Evolutionary conservation across 2,888 invertebrate genomes (phyloP).

Genomic region (Diploptera punctata): DNA sequence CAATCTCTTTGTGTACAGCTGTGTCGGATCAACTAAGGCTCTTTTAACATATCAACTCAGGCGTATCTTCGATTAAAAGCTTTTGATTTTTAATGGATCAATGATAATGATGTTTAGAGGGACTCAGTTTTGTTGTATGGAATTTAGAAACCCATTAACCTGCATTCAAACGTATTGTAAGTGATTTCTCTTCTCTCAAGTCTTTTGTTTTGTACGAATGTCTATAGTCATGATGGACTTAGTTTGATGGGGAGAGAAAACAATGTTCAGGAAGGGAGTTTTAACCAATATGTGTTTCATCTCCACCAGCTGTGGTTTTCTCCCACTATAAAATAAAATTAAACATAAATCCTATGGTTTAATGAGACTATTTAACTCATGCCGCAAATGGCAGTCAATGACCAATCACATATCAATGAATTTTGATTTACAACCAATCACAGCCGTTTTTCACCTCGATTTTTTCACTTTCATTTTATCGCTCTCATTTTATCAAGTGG

Average conservation of each 20-base stretch:
- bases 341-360: too few relatives aligned
- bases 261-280: neutral
- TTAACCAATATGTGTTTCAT: too few relatives aligned
- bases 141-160: slow-evolving; percentile 17
- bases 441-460: too few relatives aligned
- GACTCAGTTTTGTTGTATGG: neutral
- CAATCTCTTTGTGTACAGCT: neutral
- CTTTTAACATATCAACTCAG: slow-evolving; percentile 6
- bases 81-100: slow-evolving; percentile 20
- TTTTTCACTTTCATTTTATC: too few relatives aligned
- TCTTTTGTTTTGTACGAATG: slow-evolving; percentile 12
- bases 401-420: too few relatives aligned
- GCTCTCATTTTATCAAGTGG: too few relatives aligned
- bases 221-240: neutral
- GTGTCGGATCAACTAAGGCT: neutral
- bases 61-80: slow-evolving; percentile 12
- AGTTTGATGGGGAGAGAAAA: neutral
- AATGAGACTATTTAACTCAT: too few relatives aligned
- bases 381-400: too few relatives aligned
- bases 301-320: slow-evolving; percentile 1
- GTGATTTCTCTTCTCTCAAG: neutral
- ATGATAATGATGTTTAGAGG: neutral
- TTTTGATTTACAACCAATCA: too few relatives aligned
- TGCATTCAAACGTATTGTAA: neutral
- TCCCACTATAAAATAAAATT: too few relatives aligned